These are phyloP conservation scores for Anthopleura xanthogrammica DNA, from an alignment of 92 coral and sea anemone species.

Conservation along the genomic window DNA sequence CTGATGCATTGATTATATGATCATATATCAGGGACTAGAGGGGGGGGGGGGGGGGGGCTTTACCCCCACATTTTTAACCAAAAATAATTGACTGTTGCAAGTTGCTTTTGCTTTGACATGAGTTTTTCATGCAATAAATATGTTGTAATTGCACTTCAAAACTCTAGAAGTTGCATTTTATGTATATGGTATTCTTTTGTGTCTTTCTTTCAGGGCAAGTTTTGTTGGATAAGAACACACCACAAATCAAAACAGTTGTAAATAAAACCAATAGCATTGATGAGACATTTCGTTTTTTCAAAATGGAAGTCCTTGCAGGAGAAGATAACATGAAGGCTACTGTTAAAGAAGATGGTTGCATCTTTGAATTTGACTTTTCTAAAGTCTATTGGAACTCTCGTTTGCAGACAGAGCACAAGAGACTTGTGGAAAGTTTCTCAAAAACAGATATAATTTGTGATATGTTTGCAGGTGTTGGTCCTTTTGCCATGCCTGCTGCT, in stretches of 20 bases:
- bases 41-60: too few species aligned
- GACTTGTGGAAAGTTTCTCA: slow-evolving; percentile 68
- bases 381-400: slow-evolving; percentile 99
- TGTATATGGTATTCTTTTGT: neutral
- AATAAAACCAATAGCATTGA: slow-evolving; percentile 90
- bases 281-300: slow-evolving; percentile 83
- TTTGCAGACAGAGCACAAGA: slow-evolving; percentile 88
- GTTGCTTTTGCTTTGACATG: too few species aligned
- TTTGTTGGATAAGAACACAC: slow-evolving; percentile 87
- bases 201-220: slow-evolving; percentile 73
- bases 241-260: slow-evolving; percentile 94
- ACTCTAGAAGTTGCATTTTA: too few species aligned
- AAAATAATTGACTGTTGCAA: too few species aligned
- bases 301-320: slow-evolving; percentile 96
- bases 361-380: slow-evolving; percentile 92
- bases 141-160: too few species aligned
- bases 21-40: too few species aligned
- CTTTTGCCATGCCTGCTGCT: slow-evolving; percentile 98
- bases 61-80: too few species aligned
- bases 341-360: slow-evolving; percentile 82
- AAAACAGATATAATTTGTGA: slow-evolving; percentile 78
- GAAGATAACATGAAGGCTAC: slow-evolving; percentile 71
- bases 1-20: too few species aligned
- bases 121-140: too few species aligned
- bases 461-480: slow-evolving; percentile 99